Percentiles rank a stretch among this genome's conserved stretches.
Evolutionary conservation across 2,888 invertebrate species (phyloP).

Genomic region (Mimachlamys varia): DNA sequence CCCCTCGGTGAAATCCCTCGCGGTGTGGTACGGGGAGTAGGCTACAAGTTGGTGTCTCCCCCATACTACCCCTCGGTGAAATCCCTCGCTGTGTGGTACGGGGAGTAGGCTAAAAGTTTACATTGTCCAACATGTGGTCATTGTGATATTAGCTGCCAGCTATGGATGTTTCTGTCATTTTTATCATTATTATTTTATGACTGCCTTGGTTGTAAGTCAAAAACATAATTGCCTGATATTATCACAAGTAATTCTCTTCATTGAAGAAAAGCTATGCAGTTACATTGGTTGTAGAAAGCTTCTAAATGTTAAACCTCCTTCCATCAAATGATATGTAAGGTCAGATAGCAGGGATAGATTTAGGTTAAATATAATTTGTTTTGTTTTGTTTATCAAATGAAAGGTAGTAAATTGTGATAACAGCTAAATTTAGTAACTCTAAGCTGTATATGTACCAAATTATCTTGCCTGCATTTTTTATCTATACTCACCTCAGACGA

Average conservation of each 20-base stretch:
- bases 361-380: not conserved
- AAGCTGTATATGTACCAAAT: not conserved
- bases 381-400: not conserved
- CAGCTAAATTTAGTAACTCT: not conserved
- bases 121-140: not conserved
- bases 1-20: not conserved
- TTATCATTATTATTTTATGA: not conserved
- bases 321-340: not conserved
- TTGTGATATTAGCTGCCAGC: not conserved
- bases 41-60: not conserved
- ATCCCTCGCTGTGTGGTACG: not conserved
- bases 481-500: not conserved
- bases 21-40: not conserved
- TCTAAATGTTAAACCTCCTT: not conserved
- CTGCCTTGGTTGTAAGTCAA: not conserved
- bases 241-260: not conserved
- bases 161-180: not conserved
- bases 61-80: not conserved
- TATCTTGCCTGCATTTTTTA: constrained; percentile 23
- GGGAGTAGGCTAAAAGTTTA: not conserved
- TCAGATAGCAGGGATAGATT: not conserved
- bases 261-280: not conserved
- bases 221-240: not conserved
- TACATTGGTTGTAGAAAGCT: not conserved
- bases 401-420: not conserved